These are phyloP conservation scores for Serranus cabrilla DNA, from an alignment of 2,797 vertebrate species.

Conservation along the genomic window DNA sequence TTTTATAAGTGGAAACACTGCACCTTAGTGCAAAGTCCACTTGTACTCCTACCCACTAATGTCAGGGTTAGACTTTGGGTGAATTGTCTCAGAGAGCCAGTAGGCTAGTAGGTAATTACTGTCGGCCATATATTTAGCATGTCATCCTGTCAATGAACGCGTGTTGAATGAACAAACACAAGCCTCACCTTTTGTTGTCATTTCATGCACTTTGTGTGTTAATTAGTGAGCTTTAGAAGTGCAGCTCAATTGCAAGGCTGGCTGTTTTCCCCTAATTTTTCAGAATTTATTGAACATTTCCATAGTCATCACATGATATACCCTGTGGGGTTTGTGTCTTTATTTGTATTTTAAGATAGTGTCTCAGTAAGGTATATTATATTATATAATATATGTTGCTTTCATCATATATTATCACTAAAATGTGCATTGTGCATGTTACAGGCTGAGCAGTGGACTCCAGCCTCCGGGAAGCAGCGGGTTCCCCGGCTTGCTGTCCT, in stretches of 20 bases:
- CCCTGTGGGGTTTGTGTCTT: too few species aligned
- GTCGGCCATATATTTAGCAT: background rate
- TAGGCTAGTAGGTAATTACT: background rate
- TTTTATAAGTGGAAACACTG: slow-evolving; percentile 24
- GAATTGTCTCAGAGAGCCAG: background rate
- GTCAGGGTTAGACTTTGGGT: slow-evolving; percentile 21
- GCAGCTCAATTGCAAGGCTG: too few species aligned
- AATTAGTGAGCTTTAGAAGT: too few species aligned
- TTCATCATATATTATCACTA: background rate
- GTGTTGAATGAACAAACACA: background rate
- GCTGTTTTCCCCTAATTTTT: too few species aligned
- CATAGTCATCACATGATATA: too few species aligned
- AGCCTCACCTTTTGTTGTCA: slow-evolving; percentile 30
- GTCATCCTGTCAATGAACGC: background rate
- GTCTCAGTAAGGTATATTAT: too few species aligned
- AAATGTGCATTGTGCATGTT: slow-evolving; percentile 6
- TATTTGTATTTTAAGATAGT: too few species aligned
- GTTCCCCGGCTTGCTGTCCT: slow-evolving; percentile 93
- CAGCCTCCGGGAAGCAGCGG: slow-evolving; percentile 91
- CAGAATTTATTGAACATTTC: too few species aligned
- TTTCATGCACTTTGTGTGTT: too few species aligned
- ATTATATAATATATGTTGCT: too few species aligned
- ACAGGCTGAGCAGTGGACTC: slow-evolving; percentile 90
- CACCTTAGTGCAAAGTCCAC: slow-evolving; percentile 43
- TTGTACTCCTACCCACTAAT: background rate